Evolutionary conservation across 2,888 invertebrate species (phyloP), one percentile per base, ranked within the genome.

Genomic region (Formica aserva): DNA sequence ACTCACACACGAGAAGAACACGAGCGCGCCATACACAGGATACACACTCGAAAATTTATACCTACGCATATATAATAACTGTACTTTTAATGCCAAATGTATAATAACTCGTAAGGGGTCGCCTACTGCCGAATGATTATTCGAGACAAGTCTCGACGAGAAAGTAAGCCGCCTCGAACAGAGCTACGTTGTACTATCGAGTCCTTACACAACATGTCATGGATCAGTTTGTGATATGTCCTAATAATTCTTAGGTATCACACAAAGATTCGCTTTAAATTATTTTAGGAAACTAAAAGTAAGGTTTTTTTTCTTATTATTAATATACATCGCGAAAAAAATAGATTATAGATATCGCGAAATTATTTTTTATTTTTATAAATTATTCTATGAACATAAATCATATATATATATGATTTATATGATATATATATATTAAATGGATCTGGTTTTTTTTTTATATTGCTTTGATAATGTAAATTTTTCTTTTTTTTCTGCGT

Each of bases 71-170:
- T 93, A 93, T 82, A 85, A 88, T 89, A 89, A 84, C 91, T 92
- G 92, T 94, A 94, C 93, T 94, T 91, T 78, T 93, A 94, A 94
- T 94, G 94, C 94, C 94, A 94, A 94, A 94, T 94, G 94, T 94
- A 94, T 94, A 93, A 94, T 94, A 94, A 94, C 93, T 94, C 83
- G 80, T 85, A 83, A 83, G 72, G 66, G 67, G 77, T 82, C 77
- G 82, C 82, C 81, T 75, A 75, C 81, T 72, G 81, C 81, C 81
- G 81, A 75, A 63, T 63, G 63, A 72, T 55, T 62, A 65, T 63
- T 75, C 75, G 81, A 63, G 63, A 74, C 48, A 48, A 29, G 9
- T 41, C 26, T 32, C 48, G 74, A 62, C 29, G 63, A 74, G 62
- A 63, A 63, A 75, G 52, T 52, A 32, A 75, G 62, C 38, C 74